These are phyloP conservation scores for Nudaria mundana DNA, from an alignment of 2,888 invertebrate species.

Conservation along the genomic window DNA sequence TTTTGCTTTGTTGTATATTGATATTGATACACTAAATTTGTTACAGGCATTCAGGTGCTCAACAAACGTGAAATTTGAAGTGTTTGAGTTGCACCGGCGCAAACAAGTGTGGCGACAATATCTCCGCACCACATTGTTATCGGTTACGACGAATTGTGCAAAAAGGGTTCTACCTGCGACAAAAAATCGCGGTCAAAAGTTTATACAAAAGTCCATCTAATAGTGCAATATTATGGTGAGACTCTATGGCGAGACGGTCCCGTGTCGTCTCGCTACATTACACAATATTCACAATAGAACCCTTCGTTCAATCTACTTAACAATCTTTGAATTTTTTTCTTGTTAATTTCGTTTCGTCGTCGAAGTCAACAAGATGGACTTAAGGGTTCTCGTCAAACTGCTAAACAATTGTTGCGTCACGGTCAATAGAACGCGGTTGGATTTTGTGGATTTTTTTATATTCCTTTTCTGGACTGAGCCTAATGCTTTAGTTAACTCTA, in stretches of 20 bases:
- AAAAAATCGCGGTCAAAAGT: slow-evolving; percentile 43
- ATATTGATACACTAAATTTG: slow-evolving; percentile 68
- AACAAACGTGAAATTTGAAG: slow-evolving; percentile 73
- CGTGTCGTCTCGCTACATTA: slow-evolving; percentile 73
- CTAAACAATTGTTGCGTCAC: slow-evolving; percentile 79
- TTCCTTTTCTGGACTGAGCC: slow-evolving; percentile 40
- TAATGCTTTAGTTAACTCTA: slow-evolving; percentile 50
- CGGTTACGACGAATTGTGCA: slow-evolving; percentile 74
- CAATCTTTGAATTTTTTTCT: slow-evolving; percentile 62
- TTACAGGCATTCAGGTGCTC: slow-evolving; percentile 65
- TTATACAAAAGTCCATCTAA: slow-evolving; percentile 22
- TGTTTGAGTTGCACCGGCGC: slow-evolving; percentile 56
- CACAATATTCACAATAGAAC: slow-evolving; percentile 76
- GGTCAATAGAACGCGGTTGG: slow-evolving; percentile 70
- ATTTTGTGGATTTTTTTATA: slow-evolving; percentile 61
- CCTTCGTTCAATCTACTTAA: slow-evolving; percentile 72
- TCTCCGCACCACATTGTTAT: slow-evolving; percentile 51
- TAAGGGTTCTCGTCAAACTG: slow-evolving; percentile 70
- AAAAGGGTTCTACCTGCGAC: slow-evolving; percentile 76
- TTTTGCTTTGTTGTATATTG: slow-evolving; percentile 50
- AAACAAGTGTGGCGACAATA: slow-evolving; percentile 73
- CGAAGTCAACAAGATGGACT: slow-evolving; percentile 77
- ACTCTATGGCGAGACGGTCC: slow-evolving; percentile 50
- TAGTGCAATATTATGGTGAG: slow-evolving; percentile 27
- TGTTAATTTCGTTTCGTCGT: slow-evolving; percentile 61